Conservation (phyloP, 2,888 invertebrate species). For the Epistrophe grossulariae region DNA sequence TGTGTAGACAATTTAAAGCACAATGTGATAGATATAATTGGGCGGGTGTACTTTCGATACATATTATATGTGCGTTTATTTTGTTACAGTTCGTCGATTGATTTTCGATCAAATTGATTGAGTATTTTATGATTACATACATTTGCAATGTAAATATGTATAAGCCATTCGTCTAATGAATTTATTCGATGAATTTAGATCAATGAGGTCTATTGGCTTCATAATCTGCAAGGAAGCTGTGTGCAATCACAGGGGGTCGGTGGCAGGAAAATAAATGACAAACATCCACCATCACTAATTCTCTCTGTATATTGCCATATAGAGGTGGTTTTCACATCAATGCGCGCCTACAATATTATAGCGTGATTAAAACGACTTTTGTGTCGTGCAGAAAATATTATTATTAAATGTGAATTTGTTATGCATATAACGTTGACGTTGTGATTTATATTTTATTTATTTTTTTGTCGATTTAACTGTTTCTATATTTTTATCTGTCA, state of each 20-base stretch:
- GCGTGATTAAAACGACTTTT: slow-evolving; percentile 10
- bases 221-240: not conserved
- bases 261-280: not conserved
- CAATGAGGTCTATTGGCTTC: slow-evolving; percentile 19
- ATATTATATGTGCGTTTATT: not conserved
- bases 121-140: slow-evolving; percentile 23
- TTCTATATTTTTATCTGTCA: not conserved
- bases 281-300: not conserved
- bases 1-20: not conserved
- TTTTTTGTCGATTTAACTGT: not conserved
- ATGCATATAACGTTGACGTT: slow-evolving; percentile 35
- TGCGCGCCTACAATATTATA: not conserved
- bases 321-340: not conserved
- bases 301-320: not conserved
- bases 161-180: slow-evolving; percentile 48
- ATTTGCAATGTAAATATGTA: slow-evolving; percentile 1
- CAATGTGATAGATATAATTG: not conserved
- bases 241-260: not conserved
- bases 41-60: not conserved
- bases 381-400: slow-evolving; percentile 47
- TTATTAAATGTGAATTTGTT: slow-evolving; percentile 49
- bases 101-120: slow-evolving; percentile 51
- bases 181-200: slow-evolving; percentile 53
- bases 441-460: not conserved
- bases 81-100: slow-evolving; percentile 36